Evolutionary conservation across 2,113 vertebrate species (phyloP).

Genomic region (Rhinogobius similis): DNA sequence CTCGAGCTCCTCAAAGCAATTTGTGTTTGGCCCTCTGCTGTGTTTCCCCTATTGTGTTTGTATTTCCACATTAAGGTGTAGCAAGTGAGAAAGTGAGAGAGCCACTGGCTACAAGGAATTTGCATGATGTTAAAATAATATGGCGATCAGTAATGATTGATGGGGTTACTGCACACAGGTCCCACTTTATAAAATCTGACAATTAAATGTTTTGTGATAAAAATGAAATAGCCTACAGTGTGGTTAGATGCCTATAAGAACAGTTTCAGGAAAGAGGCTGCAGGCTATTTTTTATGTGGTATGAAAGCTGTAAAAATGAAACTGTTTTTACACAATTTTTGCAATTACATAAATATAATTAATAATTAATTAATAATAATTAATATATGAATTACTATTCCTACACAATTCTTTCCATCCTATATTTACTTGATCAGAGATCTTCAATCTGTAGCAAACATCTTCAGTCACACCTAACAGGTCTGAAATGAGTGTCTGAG

Average conservation of each 20-base stretch:
- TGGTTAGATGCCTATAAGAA: no score
- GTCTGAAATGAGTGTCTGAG: slow-evolving; percentile 4
- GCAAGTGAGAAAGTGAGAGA: slow-evolving; percentile 1
- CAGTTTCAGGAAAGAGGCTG: no score
- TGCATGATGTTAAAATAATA: not conserved
- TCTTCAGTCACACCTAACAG: slow-evolving; percentile 38
- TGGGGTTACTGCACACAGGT: not conserved
- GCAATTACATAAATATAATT: no score
- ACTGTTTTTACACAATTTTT: no score
- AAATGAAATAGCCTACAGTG: not conserved
- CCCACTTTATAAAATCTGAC: not conserved
- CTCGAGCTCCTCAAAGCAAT: slow-evolving; percentile 27
- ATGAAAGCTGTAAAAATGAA: not conserved
- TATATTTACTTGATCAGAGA: no score
- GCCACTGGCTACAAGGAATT: not conserved
- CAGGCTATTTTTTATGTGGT: not conserved
- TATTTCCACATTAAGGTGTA: not conserved
- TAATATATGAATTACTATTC: no score
- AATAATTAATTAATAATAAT: no score
- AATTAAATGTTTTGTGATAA: not conserved
- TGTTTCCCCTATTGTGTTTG: not conserved
- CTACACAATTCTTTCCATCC: no score
- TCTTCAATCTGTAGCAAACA: slow-evolving; percentile 15
- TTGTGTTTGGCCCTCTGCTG: slow-evolving; percentile 3
- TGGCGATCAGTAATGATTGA: not conserved